Base-by-base conservation (phyloP, 2,113 vertebrate species). In the Ictalurus punctatus region DNA sequence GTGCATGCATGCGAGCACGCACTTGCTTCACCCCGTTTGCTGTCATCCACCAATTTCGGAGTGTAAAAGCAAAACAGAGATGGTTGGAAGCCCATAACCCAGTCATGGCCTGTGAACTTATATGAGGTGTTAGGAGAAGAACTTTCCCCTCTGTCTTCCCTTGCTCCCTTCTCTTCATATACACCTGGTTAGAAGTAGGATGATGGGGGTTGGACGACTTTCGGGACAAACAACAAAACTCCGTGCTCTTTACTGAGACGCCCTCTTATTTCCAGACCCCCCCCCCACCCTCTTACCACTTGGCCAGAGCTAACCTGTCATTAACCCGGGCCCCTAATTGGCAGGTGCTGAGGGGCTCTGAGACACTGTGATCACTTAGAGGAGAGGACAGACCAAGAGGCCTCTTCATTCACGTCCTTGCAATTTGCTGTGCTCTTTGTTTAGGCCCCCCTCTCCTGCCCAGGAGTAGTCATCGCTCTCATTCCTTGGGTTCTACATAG, bases 271-370 rank as follows among this genome's bases (percentile, higher is more conserved):
- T 86, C 56, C 92, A 92, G 37, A 73, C 91, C 52, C 79, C 37
- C 52, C 61, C 52, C 58, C 67, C 61, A 84, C 48, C 30, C 44
- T 0, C 44, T 9, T 65, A 74, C 74, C 71, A 58, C 79, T 80
- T 86, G 86, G 87, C 82, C 86, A 74, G 8, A 79, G 74, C 90
- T 78, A 93, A 94, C 94, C 93, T 94, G 94, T 96, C 93, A 94
- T 95, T 95, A 95, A 93, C 90, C 86, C 34, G 0, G 93, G 93
- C 92, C 92, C 92, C 91, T 95, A 96, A 96, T 95, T 94, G 95
- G 91, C 93, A 95, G 94, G 92, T 96, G 91, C 93, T 92, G 89
- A 88, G 92, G 92, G 87, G 91, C 90, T 93, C 92, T 92, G 87
- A 94, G 93, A 90, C 90, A 69, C 84, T 93, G 90, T 91, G 94